Conservation (phyloP, 1,140 invertebrate genomes). For the Procambarus clarkii region DNA sequence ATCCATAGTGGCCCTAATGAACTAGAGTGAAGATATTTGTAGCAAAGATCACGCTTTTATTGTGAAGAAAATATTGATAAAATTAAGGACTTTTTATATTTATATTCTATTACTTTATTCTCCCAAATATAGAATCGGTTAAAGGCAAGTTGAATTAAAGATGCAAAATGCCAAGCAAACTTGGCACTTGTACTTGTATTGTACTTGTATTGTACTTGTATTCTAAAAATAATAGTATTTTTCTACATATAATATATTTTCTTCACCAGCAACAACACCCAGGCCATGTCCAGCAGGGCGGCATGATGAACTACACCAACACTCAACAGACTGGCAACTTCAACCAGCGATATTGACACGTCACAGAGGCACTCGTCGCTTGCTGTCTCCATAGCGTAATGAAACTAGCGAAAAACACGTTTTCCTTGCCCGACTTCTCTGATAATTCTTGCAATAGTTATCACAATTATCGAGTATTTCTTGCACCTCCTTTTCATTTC, state of each 20-base stretch:
- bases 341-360: conserved; percentile 44
- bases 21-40: too few relatives aligned
- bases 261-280: conserved; percentile 44
- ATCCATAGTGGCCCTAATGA: too few relatives aligned
- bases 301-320: conserved; percentile 59
- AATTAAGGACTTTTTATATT: too few relatives aligned
- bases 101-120: background rate
- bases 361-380: background rate
- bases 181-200: background rate
- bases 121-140: background rate
- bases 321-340: conserved; percentile 54
- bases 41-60: too few relatives aligned
- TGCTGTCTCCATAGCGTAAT: too few relatives aligned
- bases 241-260: background rate
- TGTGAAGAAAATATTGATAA: too few relatives aligned
- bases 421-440: too few relatives aligned
- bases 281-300: conserved; percentile 46
- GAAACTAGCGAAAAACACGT: too few relatives aligned
- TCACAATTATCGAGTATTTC: too few relatives aligned
- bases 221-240: background rate
- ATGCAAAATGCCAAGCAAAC: too few relatives aligned
- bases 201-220: background rate
- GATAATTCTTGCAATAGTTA: too few relatives aligned
- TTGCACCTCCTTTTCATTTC: too few relatives aligned
- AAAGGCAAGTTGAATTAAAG: background rate